Evolutionary conservation across 2,113 vertebrate genomes (phyloP).

Genomic region (Puntigrus tetrazona): DNA sequence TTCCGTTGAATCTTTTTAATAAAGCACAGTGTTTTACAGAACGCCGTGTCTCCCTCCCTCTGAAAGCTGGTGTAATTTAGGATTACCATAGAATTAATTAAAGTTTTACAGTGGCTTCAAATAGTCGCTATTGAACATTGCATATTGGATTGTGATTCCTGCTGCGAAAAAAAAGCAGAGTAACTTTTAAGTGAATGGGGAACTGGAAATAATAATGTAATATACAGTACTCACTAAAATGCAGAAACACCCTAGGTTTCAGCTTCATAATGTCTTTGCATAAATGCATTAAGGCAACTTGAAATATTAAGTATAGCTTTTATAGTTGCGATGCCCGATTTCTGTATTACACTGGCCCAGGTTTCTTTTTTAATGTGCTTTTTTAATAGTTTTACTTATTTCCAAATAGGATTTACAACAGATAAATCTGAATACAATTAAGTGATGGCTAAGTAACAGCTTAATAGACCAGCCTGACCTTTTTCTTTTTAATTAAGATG

Average conservation of each 20-base stretch:
- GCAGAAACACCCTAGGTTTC: background rate
- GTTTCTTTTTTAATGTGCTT: background rate
- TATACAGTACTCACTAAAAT: background rate
- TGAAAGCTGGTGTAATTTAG: constrained; percentile 46
- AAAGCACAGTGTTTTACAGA: constrained; percentile 10
- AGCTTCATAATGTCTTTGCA: background rate
- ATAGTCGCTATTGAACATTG: constrained; percentile 15
- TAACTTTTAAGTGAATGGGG: constrained; percentile 1
- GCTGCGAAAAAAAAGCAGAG: background rate
- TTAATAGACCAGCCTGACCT: background rate
- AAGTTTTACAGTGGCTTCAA: constrained; percentile 15
- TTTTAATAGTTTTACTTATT: background rate
- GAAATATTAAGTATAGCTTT: background rate
- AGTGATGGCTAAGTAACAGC: background rate
- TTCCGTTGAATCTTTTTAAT: background rate
- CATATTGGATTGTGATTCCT: background rate
- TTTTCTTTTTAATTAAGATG: background rate
- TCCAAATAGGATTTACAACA: background rate
- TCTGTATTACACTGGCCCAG: background rate
- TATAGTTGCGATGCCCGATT: background rate
- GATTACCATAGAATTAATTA: constrained; percentile 50
- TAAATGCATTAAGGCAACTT: background rate
- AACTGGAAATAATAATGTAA: background rate
- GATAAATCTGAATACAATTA: background rate
- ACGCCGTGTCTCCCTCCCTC: background rate